Base-by-base conservation (phyloP, 2,797 vertebrate genomes). In the Semotilus atromaculatus region DNA sequence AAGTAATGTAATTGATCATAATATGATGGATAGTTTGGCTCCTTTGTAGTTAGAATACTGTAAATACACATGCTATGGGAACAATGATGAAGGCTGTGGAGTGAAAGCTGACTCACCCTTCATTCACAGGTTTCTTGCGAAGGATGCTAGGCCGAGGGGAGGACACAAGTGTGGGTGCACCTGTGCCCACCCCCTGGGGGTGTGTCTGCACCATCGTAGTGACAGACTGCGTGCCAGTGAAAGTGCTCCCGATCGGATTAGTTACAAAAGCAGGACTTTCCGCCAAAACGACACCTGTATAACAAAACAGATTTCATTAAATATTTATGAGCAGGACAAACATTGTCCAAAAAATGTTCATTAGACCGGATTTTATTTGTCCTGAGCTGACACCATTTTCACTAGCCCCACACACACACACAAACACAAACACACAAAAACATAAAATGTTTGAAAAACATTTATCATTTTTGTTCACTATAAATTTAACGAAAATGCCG, bases 141-240 rank as follows among this genome's bases (percentile, higher is more conserved):
- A 99, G 97, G 91, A 99, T 99, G 91, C 98, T 99, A 0, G 98
- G 98, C 85, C 98, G 94, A 0, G 98, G 98, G 38, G 98, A 99
- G 1, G 98, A 99, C 84, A 96, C 97, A 86, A 98, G 96, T 29
- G 97, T 95, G 21, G 97, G 96, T 7, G 94, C 93, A 5, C 93
- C 97, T 86, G 96, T 94, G 74, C 95, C 94, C 62, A 93, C 94
- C 83, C 94, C 98, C 94, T 98, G 98, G 86, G 95, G 92, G 64
- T 99, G 98, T 29, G 97, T 96, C 91, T 99, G 97, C 55, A 97
- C 97, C 90, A 99, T 97, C 0, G 97, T 97, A 51, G 97, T 97
- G 40, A 96, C 96, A 2, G 97, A 96, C 82, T 97, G 96, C 18
- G 97, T 96, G 0, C 95, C 91, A 80, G 96, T 94, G 92, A 98